Evolutionary conservation across 2,113 vertebrate genomes (phyloP), one percentile per base, ranked within the genome.

Genomic region (Elachura formosa): DNA sequence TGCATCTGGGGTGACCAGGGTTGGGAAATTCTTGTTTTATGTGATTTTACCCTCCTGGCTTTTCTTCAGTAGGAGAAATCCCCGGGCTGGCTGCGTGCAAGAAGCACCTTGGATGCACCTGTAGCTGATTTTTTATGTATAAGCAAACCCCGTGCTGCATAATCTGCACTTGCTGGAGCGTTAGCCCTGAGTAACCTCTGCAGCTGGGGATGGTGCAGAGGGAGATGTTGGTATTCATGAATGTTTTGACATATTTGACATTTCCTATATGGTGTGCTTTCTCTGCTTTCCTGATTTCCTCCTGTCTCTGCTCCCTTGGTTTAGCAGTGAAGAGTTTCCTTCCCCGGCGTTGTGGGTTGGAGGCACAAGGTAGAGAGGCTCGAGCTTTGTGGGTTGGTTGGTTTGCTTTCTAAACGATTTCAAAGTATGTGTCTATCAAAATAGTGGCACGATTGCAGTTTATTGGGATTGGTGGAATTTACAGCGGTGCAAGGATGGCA

Each of bases 181-280:
- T 97, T 97, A 97, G 98, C 97, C 97, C 96, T 95, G 97, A 95
- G 96, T 98, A 97, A 98, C 97, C 97, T 97, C 97, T 97, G 94
- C 96, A 97, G 97, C 96, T 96, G 96, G 94, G 89, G 36, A 3
- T 38, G 96, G 97, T 96, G 94, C 97, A 64, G 90, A 96, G 97
- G 97, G 97, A 97, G 96, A 98, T 97, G 96, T 97, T 97, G 97
- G 93, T 97, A 97, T 98, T 98, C 97, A 95, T 96, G 96, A 97
- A 93, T 97, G 96, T 97, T 98, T 98, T 98, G 97, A 98, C 98
- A 97, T 98, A 97, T 97, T 98, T 98, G 98, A 98, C 98, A 97
- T 98, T 98, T 98, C 94, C 96, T 97, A 75, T 97, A 82, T 71
- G 96, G 87, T 94, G 77, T 83, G 84, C 87, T 94, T 96, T 55